Percentiles rank a stretch among this genome's conserved stretches.
phyloP scores from a whole-genome alignment of 1,140 invertebrate species.

The Halictus rubicundus region DNA sequence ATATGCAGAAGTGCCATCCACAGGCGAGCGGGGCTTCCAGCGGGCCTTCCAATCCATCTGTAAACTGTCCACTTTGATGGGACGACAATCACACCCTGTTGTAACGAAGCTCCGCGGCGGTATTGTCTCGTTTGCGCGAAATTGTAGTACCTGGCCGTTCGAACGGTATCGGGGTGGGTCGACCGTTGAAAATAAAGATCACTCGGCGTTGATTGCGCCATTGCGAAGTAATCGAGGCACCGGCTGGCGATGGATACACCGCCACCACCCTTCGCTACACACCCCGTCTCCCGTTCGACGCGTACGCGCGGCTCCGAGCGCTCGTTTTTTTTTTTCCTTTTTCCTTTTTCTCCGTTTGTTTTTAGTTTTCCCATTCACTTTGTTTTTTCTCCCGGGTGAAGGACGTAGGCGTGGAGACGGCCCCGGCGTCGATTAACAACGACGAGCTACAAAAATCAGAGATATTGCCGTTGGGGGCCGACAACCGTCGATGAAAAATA shows the following conservation, averaged over 20 bases:
- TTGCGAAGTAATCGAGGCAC: slow-evolving; percentile 67
- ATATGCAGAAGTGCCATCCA: slow-evolving; percentile 51
- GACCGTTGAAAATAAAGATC: slow-evolving; percentile 73
- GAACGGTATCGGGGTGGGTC: slow-evolving; percentile 65
- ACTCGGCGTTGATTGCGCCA: slow-evolving; percentile 74
- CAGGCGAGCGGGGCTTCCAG: slow-evolving; percentile 42
- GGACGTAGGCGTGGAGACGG: slow-evolving; percentile 1
- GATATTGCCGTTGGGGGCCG: neutral
- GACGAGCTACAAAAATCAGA: slow-evolving; percentile 50
- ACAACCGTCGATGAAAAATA: neutral
- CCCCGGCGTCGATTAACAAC: slow-evolving; percentile 39
- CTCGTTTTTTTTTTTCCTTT: neutral
- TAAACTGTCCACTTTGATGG: slow-evolving; percentile 80
- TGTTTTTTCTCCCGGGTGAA: neutral
- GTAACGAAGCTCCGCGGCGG: slow-evolving; percentile 73
- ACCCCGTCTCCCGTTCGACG: neutral
- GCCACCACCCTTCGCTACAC: neutral
- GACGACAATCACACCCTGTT: slow-evolving; percentile 78
- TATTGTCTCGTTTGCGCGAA: slow-evolving; percentile 75
- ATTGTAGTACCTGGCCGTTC: slow-evolving; percentile 71
- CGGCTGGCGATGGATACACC: slow-evolving; percentile 36
- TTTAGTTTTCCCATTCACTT: slow-evolving; percentile 43
- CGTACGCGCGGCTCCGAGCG: neutral
- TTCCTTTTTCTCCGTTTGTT: slow-evolving; percentile 2
- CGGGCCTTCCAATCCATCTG: slow-evolving; percentile 75